Percentiles rank a stretch among this genome's conserved stretches.
These are phyloP conservation scores for Mastacembelus armatus DNA, from an alignment of 2,797 vertebrate genomes.

Conservation along the genomic window DNA sequence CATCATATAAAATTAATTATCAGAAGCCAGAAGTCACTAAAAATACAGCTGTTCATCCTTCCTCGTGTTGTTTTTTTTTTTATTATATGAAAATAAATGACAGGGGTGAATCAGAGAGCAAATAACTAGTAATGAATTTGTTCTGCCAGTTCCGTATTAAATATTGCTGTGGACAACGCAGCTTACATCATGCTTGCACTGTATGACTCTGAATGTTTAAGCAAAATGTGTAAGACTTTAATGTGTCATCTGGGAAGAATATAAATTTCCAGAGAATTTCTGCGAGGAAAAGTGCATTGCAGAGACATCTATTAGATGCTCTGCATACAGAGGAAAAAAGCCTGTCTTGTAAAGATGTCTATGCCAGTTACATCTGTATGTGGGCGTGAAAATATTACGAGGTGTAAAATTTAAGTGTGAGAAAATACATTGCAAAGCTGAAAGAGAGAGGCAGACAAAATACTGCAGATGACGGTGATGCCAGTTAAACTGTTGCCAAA, in stretches of 20 bases:
- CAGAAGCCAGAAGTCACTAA: constrained; percentile 17
- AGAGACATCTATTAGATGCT: constrained; percentile 29
- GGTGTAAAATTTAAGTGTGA: constrained; percentile 64
- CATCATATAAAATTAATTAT: constrained; percentile 42
- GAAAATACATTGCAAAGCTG: constrained; percentile 53
- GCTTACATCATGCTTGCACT: constrained; percentile 11
- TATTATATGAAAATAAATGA: constrained; percentile 25
- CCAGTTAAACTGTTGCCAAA: constrained; percentile 56
- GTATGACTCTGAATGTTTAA: constrained; percentile 26
- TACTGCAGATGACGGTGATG: constrained; percentile 48
- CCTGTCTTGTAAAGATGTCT: constrained; percentile 19
- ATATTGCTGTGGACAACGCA: neutral
- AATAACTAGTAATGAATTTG: constrained; percentile 7
- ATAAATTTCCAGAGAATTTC: constrained; percentile 32
- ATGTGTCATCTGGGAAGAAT: constrained; percentile 40
- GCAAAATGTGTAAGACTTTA: constrained; percentile 8
- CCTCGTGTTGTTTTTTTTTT: constrained; percentile 33
- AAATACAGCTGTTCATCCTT: constrained; percentile 9
- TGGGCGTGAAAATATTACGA: constrained; percentile 62
- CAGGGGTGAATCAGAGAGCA: neutral
- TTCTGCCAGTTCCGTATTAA: constrained; percentile 7
- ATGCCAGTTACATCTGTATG: constrained; percentile 56
- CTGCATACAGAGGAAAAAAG: neutral
- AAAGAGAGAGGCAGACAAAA: constrained; percentile 40
- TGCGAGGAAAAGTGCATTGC: constrained; percentile 7